Evolutionary conservation across 2,113 vertebrate genomes (phyloP), one percentile per base, ranked within the genome.

Genomic region (Fulmarus glacialis): DNA sequence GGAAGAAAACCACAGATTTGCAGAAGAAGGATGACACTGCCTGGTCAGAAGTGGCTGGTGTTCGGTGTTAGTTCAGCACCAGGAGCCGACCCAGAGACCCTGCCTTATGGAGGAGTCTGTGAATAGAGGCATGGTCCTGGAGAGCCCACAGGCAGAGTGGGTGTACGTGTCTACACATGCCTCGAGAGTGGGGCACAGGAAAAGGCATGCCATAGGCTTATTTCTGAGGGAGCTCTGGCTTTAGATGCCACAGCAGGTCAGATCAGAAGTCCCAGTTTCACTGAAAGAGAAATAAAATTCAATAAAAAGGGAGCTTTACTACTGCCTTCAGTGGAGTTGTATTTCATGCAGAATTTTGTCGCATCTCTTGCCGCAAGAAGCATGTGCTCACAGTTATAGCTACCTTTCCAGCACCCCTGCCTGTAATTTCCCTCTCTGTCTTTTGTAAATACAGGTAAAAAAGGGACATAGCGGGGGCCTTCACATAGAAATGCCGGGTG

Each of bases 121-220:
- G 8, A 68, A 26, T 30, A 58, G 17, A 84, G 15, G 18, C 9
- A 15, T 7, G 3, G 22, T 30, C 21, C 15, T 11, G 6, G 19
- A 70, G 6, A 60, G 9, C 17, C 56, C 17, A 19, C 23, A 20
- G 6, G 8, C 8, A 55, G 26, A 22, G 10, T 2, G 6, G 12
- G 5, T 40, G 8, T 15, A 34, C 1, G 0, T 34, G 6, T 12
- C 52, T 40, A 18, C 8, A 50, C 1, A 4, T 1, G 1, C 4
- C 4, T 24, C 1, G 0, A 82, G 32, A 80, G 29, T 3, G 3
- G 6, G 2, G 5, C 15, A n/a, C 5, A 19, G 24, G 10, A 75
- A 72, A 74, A 71, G 9, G 11, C 5, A 34, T 34, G 32, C 6
- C 4, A 77, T 10, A 19, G 14, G 17, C 6, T 42, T 67, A 58